phyloP scores from a whole-genome alignment of 2,888 invertebrate genomes.

The Pseudococcus jackbeardsleyi region DNA sequence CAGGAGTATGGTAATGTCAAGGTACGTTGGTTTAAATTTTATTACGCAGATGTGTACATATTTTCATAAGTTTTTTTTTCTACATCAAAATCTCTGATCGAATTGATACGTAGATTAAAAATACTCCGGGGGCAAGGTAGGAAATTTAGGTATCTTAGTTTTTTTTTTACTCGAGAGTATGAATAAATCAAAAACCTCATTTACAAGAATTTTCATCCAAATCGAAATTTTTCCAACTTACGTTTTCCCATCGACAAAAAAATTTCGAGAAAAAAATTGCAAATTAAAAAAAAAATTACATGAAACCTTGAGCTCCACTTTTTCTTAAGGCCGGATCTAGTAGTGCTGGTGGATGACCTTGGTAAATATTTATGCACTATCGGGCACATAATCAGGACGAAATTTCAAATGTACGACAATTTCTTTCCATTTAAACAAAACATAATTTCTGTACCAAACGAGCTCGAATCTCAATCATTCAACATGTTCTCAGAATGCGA shows the following conservation, averaged over 20 bases:
- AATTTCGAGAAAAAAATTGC: not conserved
- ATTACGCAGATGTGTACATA: not conserved
- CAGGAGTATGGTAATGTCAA: not conserved
- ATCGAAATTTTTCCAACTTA: too few relatives aligned
- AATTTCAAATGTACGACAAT: not conserved
- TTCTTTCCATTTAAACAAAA: not conserved
- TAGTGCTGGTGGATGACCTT: not conserved
- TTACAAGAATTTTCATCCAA: too few relatives aligned
- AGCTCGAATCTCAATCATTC: not conserved
- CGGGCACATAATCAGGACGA: not conserved
- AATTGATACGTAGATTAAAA: too few relatives aligned
- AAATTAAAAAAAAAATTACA: not conserved
- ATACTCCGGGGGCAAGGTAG: too few relatives aligned
- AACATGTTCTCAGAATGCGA: not conserved
- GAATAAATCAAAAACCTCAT: too few relatives aligned
- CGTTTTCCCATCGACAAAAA: not conserved
- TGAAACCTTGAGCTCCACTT: not conserved
- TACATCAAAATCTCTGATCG: not conserved
- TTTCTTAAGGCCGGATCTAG: not conserved
- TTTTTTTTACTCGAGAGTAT: too few relatives aligned
- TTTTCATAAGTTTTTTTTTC: not conserved
- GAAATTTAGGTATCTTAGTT: too few relatives aligned
- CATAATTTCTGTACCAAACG: not conserved
- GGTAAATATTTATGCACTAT: not conserved
- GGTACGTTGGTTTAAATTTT: not conserved